Percentiles rank a stretch among this genome's conserved stretches.
These are phyloP conservation scores for Valencia hispanica DNA, from an alignment of 2,797 vertebrate species.

Conservation along the genomic window DNA sequence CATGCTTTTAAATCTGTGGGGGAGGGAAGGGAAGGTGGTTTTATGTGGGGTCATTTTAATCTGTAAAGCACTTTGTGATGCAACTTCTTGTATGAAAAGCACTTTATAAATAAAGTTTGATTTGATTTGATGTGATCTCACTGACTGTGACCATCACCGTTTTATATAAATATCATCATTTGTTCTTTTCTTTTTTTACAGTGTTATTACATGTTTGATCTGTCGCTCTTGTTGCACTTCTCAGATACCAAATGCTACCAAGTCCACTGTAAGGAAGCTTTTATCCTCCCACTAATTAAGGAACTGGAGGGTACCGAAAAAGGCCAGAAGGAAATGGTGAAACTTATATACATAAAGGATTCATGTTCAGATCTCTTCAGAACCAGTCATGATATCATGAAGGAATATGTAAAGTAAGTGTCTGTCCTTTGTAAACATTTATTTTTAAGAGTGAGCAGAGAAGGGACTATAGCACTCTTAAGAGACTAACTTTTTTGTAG, in stretches of 20 bases:
- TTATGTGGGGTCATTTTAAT: too few relatives aligned
- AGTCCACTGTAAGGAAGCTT: fast-evolving
- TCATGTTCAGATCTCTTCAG: conserved; percentile 1
- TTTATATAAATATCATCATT: background rate
- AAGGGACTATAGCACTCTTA: background rate
- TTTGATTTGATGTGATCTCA: background rate
- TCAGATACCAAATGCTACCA: background rate
- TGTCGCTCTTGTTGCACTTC: conserved; percentile 3
- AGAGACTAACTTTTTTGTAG: background rate
- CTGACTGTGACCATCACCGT: background rate
- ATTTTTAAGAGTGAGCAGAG: background rate
- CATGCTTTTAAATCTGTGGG: too few relatives aligned
- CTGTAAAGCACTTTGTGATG: too few relatives aligned
- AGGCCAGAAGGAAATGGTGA: fast-evolving
- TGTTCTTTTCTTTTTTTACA: background rate
- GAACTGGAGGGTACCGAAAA: fast-evolving
- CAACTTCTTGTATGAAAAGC: too few relatives aligned
- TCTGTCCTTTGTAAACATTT: background rate
- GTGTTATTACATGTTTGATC: background rate
- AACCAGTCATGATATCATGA: fast-evolving
- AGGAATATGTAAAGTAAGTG: conserved; percentile 31
- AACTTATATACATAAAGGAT: background rate
- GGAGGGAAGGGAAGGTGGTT: too few relatives aligned
- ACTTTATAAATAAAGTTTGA: too few relatives aligned
- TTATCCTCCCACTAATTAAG: fast-evolving